phyloP scores from a whole-genome alignment of 1,140 invertebrate species.

The Cotesia chilonis region DNA sequence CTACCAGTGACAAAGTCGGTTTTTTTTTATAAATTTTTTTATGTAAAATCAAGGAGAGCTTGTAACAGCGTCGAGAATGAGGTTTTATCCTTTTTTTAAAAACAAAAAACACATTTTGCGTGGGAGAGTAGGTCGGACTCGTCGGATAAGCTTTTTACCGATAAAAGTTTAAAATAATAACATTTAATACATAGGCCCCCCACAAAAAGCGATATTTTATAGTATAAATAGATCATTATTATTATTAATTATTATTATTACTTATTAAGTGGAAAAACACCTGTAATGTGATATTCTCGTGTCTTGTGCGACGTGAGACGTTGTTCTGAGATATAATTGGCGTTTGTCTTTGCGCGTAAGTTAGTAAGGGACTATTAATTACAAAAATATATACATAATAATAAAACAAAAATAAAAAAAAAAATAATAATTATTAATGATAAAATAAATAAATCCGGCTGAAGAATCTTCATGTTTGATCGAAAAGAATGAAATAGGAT shows the following conservation, averaged over 20 bases:
- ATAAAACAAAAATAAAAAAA: conserved; percentile 37
- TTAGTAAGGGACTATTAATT: conserved; percentile 47
- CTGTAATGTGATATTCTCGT: conserved; percentile 66
- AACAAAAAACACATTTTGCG: neutral
- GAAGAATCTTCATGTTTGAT: conserved; percentile 20
- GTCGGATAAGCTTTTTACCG: conserved; percentile 3
- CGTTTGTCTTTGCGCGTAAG: conserved; percentile 53
- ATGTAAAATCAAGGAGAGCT: too few relatives aligned
- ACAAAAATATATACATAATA: conserved; percentile 37
- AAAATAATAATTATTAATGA: conserved; percentile 24
- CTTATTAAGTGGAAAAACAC: conserved; percentile 47
- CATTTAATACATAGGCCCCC: neutral
- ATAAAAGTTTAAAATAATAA: conserved; percentile 9
- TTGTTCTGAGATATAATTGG: conserved; percentile 61
- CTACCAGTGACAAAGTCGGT: neutral
- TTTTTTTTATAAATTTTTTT: neutral
- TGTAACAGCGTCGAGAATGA: too few relatives aligned
- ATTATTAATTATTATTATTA: conserved; percentile 13
- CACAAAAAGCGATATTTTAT: conserved; percentile 27
- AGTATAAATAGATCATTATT: conserved; percentile 25
- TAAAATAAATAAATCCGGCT: conserved; percentile 1
- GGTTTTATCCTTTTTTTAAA: too few relatives aligned
- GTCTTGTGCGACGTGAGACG: conserved; percentile 65
- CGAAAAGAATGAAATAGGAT: conserved; percentile 1
- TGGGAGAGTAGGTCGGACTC: neutral